Evolutionary conservation across 2,888 invertebrate species (phyloP), one percentile per base, ranked within the genome.

Genomic region (Epistrophe grossulariae): DNA sequence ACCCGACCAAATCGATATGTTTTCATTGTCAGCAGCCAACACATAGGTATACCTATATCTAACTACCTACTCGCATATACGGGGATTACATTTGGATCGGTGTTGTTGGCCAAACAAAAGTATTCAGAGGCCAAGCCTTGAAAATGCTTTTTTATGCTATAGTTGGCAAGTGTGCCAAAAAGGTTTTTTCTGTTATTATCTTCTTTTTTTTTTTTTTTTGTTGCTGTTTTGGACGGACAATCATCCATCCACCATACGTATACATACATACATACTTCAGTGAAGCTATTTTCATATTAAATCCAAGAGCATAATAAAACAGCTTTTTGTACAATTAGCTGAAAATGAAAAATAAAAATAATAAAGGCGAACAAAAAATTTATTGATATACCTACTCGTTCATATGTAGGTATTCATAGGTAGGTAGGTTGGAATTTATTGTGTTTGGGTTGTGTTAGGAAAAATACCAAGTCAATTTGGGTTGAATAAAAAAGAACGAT

Each of bases 161-260:
- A 81, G 77, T 85, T 85, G 81, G 85, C 78, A 82, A 82, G 78
- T 85, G 74, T 82, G 85, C 85, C 85, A 85, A 85, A 85, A 85
- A 77, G 70, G 77, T 64, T 77, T 84, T 84, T 79, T 70, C 35
- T 68, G 9, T 79, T 38, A 38, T 57, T 71, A 45, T 78, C 24
- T 2, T 11, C 48, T 35, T 55, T n/a, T 45, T 24, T 35, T 62
- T n/a, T 45, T n/a, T 43, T 60, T 4, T 52, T 74, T 55, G n/a
- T 74, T 55, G n/a, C n/a, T 50, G 31, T 62, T 48, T 52, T 68
- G 55, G 57, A 71, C 48, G 57, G 57, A 74, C 70, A 66, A 24
- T 40, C 43, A 38, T 40, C 40, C 50, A 66, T 76, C 40, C 24
- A 74, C 68, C 52, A 52, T 24, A n/a, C n/a, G 24, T 24, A 24